Base-by-base conservation (phyloP, 2,888 invertebrate genomes). In the Tachystola acroxantha region DNA sequence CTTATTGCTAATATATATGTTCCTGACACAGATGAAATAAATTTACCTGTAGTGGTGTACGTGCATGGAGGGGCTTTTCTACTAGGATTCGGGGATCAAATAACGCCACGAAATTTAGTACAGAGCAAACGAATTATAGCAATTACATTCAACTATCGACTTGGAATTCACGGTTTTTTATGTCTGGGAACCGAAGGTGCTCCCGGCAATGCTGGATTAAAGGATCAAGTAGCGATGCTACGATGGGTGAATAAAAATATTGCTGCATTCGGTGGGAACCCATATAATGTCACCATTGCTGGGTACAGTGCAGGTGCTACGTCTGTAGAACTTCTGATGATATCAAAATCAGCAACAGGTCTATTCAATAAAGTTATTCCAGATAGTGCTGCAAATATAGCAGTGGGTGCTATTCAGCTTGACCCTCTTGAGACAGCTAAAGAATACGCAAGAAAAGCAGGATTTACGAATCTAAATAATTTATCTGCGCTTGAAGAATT, bases 51-150 rank as follows among this genome's bases (percentile, higher is more conserved):
- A 20, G 6, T 20, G 6, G 20, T 20, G 9, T 20, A 20, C 9
- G 20, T 20, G 11, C 82, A 85, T 20, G 85, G 85, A 16, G 85
- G 85, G 35, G 81, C 79, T 9, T 85, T 82, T 40, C 27, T 66
- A 1, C 34, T 80, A 0, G 84, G 84, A 1, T 78, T 68, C 46
- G 85, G 81, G 3, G 40, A 53, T 9, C 10, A 27, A 32, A 0
- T 40, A 1, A 22, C 32, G 6, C 33, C 45, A 0, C 57, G 41
- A 7, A 31, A 79, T 34, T 85, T 76, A 43, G 48, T 85, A 35
- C 64, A 80, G 9, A 64, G 65, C 43, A 67, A 76, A 29, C 67
- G 74, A 10, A 73, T 84, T 0, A 76, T 85, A 39, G 28, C 85
- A 46, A 75, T 84, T 0, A 80, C 84, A 1, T 75, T 85, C n/a